Percentiles rank a stretch among this genome's conserved stretches.
Conservation (phyloP, 2,888 invertebrate species). For the Acrobeloides nanus region DNA sequence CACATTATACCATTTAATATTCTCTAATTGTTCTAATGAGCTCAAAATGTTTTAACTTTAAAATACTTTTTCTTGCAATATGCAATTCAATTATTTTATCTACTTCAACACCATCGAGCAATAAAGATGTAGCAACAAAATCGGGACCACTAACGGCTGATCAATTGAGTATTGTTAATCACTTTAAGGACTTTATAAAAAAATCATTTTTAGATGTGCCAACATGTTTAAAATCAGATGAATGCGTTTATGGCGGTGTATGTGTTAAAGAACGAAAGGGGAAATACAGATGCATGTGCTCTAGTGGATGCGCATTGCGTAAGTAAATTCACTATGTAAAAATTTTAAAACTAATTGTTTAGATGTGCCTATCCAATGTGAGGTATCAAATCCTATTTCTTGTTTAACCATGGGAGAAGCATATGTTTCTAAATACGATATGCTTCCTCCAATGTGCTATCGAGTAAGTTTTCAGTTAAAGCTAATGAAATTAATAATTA, state of each 20-base stretch:
- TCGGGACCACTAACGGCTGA: slow-evolving; percentile 6
- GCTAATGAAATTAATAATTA: slow-evolving; percentile 22
- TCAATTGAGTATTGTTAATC: neutral
- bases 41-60: too few relatives aligned
- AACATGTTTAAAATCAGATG: slow-evolving; percentile 34
- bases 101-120: too few relatives aligned
- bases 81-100: too few relatives aligned
- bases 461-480: slow-evolving; percentile 15
- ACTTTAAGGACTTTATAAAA: neutral
- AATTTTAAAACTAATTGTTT: slow-evolving; percentile 8
- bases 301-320: slow-evolving; percentile 44
- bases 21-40: too few relatives aligned
- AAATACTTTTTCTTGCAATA: too few relatives aligned
- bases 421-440: slow-evolving; percentile 32
- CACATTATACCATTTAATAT: too few relatives aligned
- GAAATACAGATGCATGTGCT: slow-evolving; percentile 42
- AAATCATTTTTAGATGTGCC: slow-evolving; percentile 24
- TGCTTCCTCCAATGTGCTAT: slow-evolving; percentile 34
- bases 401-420: slow-evolving; percentile 37
- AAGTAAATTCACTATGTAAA: slow-evolving; percentile 14
- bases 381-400: slow-evolving; percentile 13
- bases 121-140: too few relatives aligned
- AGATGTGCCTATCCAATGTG: slow-evolving; percentile 31
- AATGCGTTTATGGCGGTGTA: slow-evolving; percentile 44
- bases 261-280: slow-evolving; percentile 38